Base-by-base conservation (phyloP, 2,888 invertebrate species). In the Drosophila macrospina region DNA sequence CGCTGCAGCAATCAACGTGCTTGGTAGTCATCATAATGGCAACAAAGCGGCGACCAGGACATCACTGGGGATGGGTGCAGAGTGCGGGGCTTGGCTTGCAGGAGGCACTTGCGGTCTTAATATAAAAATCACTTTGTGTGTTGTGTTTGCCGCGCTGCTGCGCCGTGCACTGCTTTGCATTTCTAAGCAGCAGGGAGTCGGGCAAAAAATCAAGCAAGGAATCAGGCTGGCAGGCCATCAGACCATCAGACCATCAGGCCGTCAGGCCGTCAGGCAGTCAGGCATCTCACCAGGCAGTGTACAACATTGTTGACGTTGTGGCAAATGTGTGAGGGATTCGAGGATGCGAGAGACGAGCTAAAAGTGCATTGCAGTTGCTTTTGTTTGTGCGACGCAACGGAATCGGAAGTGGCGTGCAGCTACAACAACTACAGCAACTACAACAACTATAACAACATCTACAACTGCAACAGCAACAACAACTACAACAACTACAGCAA, bases 91-190 rank as follows among this genome's bases (percentile, higher is more conserved):
- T 41, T 61, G 70, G 63, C 51, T 67, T 67, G 70, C 69, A 61
- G 75, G 71, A 66, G 78, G 78, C 80, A 83, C 86, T 88, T 86
- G 85, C 78, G 83, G 88, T 83, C 88, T 86, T 86, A 86, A 86
- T 86, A 86, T 88, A 86, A 86, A 86, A 86, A 86, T 86, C 86
- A 86, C 86, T 86, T 86, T 86, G 86, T 86, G 88, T 82, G 88
- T 86, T 86, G 83, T 71, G 79, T 80, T 84, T 83, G 78, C 81
- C 67, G 64, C 78, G 57, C 63, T 69, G 63, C 56, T 50, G 62
- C 59, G 60, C 44, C 59, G 86, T 55, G 74, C 69, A 79, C 86
- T 86, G 86, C 77, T 88, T 86, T 88, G 86, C 86, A 86, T 86
- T 86, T 83, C 86, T 88, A 88, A 86, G 74, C 86, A 87, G 65